A percentile compares a stretch with the other conserved stretches of the same genome.
phyloP scores from a whole-genome alignment of 2,888 invertebrate species.

The Tachystola acroxantha region DNA sequence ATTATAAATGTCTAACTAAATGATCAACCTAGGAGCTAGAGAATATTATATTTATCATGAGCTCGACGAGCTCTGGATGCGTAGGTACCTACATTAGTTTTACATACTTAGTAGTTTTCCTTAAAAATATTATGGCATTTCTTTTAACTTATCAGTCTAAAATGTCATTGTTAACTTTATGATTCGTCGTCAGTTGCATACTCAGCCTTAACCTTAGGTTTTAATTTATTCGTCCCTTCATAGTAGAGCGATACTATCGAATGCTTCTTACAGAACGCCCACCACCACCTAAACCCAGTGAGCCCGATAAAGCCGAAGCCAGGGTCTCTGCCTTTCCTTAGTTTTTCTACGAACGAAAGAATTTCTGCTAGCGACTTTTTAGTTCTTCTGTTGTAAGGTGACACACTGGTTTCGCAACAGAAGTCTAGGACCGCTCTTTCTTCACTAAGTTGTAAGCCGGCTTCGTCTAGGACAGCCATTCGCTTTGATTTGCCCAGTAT shows the following conservation, averaged over 20 bases:
- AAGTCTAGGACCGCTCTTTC: conserved; percentile 83
- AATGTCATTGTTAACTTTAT: too few species aligned
- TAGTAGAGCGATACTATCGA: conserved; percentile 81
- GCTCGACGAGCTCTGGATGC: too few species aligned
- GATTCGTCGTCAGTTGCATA: conserved; percentile 39
- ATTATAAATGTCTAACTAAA: too few species aligned
- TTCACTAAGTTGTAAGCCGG: conserved; percentile 78
- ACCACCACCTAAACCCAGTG: conserved; percentile 89
- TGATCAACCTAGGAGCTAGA: too few species aligned
- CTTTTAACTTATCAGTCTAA: too few species aligned
- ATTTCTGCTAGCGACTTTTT: conserved; percentile 82
- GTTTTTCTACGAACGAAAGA: conserved; percentile 81
- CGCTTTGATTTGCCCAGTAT: conserved; percentile 87
- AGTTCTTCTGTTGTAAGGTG: conserved; percentile 84
- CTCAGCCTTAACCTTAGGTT: conserved; percentile 36
- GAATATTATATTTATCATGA: too few species aligned
- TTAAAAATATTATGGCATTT: too few species aligned
- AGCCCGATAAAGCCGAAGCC: conserved; percentile 83
- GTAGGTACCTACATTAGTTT: too few species aligned
- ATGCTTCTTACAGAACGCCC: conserved; percentile 89
- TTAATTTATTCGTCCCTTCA: conserved; percentile 32
- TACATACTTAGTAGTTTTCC: too few species aligned
- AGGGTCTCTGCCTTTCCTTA: conserved; percentile 78
- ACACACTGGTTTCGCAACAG: conserved; percentile 84
- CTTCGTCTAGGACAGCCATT: conserved; percentile 86